These are phyloP conservation scores for Rhyacichthys aspro DNA, from an alignment of 2,797 vertebrate species.

Conservation along the genomic window DNA sequence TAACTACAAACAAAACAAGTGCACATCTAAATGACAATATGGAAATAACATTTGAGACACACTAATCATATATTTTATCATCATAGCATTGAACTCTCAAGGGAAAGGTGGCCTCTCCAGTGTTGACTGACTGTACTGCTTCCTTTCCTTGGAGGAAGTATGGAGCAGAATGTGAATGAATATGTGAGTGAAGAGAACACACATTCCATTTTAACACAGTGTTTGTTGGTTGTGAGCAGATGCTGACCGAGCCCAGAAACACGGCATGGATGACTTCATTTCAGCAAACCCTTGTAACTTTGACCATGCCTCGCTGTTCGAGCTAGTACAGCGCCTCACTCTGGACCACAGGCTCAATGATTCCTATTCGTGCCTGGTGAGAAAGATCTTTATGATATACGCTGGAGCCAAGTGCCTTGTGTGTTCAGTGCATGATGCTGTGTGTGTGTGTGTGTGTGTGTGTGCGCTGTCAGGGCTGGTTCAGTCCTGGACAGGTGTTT, in stretches of 20 bases:
- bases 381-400: slow-evolving; percentile 22
- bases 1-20: no score
- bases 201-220: slow-evolving; percentile 7
- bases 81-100: no score
- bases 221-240: slow-evolving; percentile 77
- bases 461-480: slow-evolving; percentile 89
- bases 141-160: no score
- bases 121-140: no score
- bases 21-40: no score
- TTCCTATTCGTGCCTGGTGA: slow-evolving; percentile 99
- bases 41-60: no score
- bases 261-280: slow-evolving; percentile 99
- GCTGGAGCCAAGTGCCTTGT: no score
- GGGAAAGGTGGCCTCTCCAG: no score
- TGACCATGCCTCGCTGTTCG: slow-evolving; percentile 96
- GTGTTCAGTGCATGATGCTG: no score
- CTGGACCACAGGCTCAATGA: slow-evolving; percentile 99
- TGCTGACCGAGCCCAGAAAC: slow-evolving; percentile 99
- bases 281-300: slow-evolving; percentile 99
- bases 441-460: neutral
- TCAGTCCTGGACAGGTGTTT: slow-evolving; percentile 99
- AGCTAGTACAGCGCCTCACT: slow-evolving; percentile 96
- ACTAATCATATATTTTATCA: no score
- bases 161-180: no score
- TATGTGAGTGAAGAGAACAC: no score